Percentiles rank a stretch among this genome's conserved stretches.
These are phyloP conservation scores for Rhynchonycteris naso DNA, from an alignment of 2,797 vertebrate species.

Conservation along the genomic window DNA sequence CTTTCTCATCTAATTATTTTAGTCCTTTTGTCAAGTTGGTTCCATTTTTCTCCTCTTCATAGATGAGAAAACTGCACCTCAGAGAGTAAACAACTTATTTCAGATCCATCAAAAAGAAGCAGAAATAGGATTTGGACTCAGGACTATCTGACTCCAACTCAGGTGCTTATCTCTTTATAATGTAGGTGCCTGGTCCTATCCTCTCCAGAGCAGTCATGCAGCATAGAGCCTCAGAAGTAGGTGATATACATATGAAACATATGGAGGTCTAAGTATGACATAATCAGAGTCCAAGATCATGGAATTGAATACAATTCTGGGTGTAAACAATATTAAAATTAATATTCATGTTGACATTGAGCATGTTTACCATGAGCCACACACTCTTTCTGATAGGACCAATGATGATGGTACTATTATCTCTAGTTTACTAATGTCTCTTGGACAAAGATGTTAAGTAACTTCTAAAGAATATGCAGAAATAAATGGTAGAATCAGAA, in stretches of 20 bases:
- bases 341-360: neutral
- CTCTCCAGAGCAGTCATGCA: neutral
- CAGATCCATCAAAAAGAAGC: neutral
- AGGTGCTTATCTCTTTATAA: neutral
- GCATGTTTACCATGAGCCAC: neutral
- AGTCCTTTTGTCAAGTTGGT: neutral
- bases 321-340: neutral
- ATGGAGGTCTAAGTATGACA: neutral
- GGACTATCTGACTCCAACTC: neutral
- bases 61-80: neutral
- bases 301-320: neutral
- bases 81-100: neutral
- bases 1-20: neutral
- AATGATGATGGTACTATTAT: neutral
- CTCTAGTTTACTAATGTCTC: neutral
- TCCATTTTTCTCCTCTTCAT: neutral
- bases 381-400: neutral
- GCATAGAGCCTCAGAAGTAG: neutral
- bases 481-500: neutral
- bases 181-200: neutral
- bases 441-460: neutral
- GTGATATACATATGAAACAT: neutral
- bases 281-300: neutral
- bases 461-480: neutral
- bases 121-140: neutral